A percentile compares a stretch with the other conserved stretches of the same genome.
phyloP scores from a whole-genome alignment of 2,113 vertebrate genomes.

The Apodemus speciosus region DNA sequence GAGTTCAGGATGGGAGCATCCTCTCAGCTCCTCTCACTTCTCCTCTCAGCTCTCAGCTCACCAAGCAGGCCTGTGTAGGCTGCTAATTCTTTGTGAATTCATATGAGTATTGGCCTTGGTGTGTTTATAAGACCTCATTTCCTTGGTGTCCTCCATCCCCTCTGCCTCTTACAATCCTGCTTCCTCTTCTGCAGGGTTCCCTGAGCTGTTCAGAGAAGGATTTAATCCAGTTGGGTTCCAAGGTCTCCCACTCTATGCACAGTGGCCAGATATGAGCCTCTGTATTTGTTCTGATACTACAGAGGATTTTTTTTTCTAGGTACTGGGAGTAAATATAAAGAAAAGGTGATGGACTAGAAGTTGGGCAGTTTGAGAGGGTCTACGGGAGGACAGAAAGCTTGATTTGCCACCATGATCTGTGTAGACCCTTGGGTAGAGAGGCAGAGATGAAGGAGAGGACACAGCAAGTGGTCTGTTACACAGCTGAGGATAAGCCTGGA shows the following conservation, averaged over 20 bases:
- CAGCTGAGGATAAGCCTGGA: not conserved
- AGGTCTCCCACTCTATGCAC: not conserved
- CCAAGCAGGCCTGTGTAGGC: not conserved
- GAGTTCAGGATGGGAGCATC: not conserved
- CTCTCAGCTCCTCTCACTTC: too few relatives aligned
- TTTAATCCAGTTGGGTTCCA: not conserved
- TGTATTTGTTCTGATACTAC: not conserved
- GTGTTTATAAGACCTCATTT: not conserved
- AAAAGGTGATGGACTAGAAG: not conserved
- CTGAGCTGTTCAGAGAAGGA: not conserved
- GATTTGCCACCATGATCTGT: not conserved
- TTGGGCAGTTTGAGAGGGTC: not conserved
- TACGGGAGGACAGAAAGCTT: fast-evolving
- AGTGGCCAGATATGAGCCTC: not conserved
- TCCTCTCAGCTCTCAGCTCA: not conserved
- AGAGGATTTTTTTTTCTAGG: not conserved
- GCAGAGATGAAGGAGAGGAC: not conserved
- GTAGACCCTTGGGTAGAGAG: not conserved
- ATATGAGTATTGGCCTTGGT: not conserved
- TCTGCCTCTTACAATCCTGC: too few relatives aligned
- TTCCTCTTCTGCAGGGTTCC: not conserved
- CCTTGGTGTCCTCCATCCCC: not conserved
- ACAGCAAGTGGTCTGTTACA: too few relatives aligned
- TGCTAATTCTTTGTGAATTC: not conserved
- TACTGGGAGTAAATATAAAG: not conserved